Evolutionary conservation across 2,797 vertebrate genomes (phyloP), one percentile per base, ranked within the genome.

Genomic region (Triplophysa bombifrons): DNA sequence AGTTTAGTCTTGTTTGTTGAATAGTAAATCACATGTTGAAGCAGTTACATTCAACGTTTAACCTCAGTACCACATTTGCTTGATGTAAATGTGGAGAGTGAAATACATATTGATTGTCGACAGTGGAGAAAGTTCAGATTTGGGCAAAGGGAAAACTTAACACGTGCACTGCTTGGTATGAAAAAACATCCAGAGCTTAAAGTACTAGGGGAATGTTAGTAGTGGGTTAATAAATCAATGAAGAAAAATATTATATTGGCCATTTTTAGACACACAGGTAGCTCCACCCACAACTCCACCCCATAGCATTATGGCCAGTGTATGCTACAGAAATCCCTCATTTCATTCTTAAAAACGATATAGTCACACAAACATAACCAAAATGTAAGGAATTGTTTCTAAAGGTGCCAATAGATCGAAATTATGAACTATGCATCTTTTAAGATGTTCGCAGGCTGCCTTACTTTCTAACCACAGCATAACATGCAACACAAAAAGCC

Each of bases 1-100:
- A 72, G 67, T 1, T 4, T 61, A 25, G 25, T 14, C 19, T 13
- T 13, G 22, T 61, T 50, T 55, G 27, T 74, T 63, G 22, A 74
- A 68, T 74, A 66, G 38, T 41, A 7, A 76, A 72, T 73, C 14
- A 9, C 25, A 46, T 66, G 50, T 82, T 82, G 67, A 84, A 83
- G 76, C 60, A 76, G 56, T 81, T 86, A 88, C 88, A 88, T 88
- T 88, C 87, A 85, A 82, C 82, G 77, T 79, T 80, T 61, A 72
- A 80, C 74, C 75, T 81, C 30, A 48, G 64, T 79, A 66, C 38
- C 82, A 80, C 70, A 84, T 67, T 38, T 61, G 34, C 50, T 55
- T 61, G 41, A 80, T 71, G 74, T 72, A 55, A 76, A 77, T 78
- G 78, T 73, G 65, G 61, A 83, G 53, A 53, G 69, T 66, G 60